Conservation (phyloP, 2,113 vertebrate species). For the Psephotus haematonotus region DNA sequence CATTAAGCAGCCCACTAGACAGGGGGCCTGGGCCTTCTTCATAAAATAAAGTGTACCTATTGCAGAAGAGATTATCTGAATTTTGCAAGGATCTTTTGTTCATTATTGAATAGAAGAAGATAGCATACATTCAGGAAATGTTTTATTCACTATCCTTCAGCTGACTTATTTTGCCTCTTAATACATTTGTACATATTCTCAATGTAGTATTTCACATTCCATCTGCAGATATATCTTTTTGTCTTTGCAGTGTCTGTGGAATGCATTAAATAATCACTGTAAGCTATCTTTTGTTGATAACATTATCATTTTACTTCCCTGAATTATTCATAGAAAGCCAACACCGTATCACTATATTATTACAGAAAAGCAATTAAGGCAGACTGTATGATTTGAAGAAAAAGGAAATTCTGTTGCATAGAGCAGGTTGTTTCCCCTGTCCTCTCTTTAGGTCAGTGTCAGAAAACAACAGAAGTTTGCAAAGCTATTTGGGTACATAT, state of each 20-base stretch:
- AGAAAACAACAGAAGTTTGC: not conserved
- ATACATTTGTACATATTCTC: not conserved
- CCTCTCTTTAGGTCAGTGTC: not conserved
- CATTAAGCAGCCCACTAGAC: not conserved
- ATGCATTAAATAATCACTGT: conserved; percentile 36
- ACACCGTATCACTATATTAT: not conserved
- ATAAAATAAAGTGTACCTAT: not conserved
- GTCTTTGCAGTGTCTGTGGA: conserved; percentile 40
- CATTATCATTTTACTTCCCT: conserved; percentile 34
- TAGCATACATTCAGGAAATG: not conserved
- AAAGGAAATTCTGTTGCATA: not conserved
- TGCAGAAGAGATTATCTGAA: conserved; percentile 15
- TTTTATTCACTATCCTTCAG: conserved; percentile 47
- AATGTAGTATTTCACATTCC: not conserved
- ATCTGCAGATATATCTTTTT: conserved; percentile 22
- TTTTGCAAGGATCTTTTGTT: conserved; percentile 33
- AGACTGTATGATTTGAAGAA: not conserved
- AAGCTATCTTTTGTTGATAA: conserved; percentile 46
- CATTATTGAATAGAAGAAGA: conserved; percentile 16
- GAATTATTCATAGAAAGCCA: conserved; percentile 53
- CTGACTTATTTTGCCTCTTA: conserved; percentile 28
- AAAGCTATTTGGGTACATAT: not conserved
- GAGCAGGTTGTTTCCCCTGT: not conserved
- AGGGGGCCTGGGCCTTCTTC: not conserved
- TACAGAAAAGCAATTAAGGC: conserved; percentile 35